Evolutionary conservation across 2,113 vertebrate genomes (phyloP), one percentile per base, ranked within the genome.

Genomic region (Heptranchias perlo): DNA sequence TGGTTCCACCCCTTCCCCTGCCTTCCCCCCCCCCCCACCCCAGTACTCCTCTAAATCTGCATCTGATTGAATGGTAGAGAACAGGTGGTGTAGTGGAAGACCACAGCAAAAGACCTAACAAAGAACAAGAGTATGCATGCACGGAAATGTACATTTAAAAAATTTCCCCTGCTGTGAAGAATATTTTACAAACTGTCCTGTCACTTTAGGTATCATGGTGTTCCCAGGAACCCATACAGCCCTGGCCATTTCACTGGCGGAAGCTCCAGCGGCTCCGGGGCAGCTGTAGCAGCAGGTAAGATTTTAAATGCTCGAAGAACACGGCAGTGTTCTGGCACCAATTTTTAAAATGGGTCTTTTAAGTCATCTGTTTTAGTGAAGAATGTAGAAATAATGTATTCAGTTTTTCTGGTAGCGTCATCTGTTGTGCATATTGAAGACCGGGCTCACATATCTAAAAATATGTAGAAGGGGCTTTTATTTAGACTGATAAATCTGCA

Each of bases 251-350:
- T 96, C 96, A 96, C 97, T 64, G 97, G 97, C n/a, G 97, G 97
- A 67, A 97, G 97, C 96, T 97, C 97, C 96, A 97, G 97, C 0
- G 97, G 97, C 47, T 97, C 97, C 28, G 97, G 97, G 86, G 97
- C 97, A 64, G 97, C 97, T 95, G 97, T 97, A 96, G 97, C 97
- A 96, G 96, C 97, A 96, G 97, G 97, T 97, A 96, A 7, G 44
- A 67, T 21, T 49, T 67, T 49, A 67, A 67, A 25, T 65, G 61
- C 7, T 44, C 8, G 8, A 39, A 31, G 49, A 89, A 13, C 2
- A 4, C 4, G 16, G 0, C n/a, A 47, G 2, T 16, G 3, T 14
- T n/a, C 93, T 94, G 39, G 8, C 64, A 6, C 23, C 62, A 95
- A 1, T 39, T 94, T 65, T 28, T 23, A 62, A 62, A 52, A 8